A percentile compares a stretch with the other conserved stretches of the same genome.
These are phyloP conservation scores for Anthoscopus minutus DNA, from an alignment of 2,113 vertebrate species.

Conservation along the genomic window DNA sequence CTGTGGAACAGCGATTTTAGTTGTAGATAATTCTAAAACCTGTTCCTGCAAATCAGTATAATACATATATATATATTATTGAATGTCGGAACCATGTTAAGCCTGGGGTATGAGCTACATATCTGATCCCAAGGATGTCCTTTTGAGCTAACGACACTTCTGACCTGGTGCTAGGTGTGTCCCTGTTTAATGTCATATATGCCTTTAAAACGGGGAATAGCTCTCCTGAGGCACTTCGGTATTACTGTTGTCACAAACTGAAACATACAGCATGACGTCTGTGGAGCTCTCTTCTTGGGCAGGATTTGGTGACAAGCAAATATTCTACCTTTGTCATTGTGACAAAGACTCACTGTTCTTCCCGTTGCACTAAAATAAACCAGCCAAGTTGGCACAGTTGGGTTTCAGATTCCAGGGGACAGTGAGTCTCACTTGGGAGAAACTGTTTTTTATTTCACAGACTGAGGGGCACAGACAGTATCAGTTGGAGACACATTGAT, in stretches of 20 bases:
- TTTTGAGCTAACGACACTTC: background rate
- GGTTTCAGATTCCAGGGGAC: constrained; percentile 31
- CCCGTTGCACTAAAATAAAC: background rate
- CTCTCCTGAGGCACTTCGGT: background rate
- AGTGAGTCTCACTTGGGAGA: background rate
- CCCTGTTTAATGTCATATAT: background rate
- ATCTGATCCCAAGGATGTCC: background rate
- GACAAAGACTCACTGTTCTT: constrained; percentile 39
- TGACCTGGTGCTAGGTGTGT: background rate
- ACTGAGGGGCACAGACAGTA: background rate
- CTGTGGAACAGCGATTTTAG: background rate
- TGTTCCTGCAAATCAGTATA: background rate
- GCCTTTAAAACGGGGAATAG: background rate
- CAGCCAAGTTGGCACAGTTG: background rate
- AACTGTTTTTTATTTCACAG: background rate
- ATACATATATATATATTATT: background rate
- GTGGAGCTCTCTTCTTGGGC: background rate
- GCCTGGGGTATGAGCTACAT: accelerated
- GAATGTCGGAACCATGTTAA: background rate
- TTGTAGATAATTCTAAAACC: background rate
- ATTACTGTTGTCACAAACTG: background rate
- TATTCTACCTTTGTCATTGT: constrained; percentile 4
- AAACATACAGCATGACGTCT: accelerated
- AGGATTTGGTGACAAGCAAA: constrained; percentile 42
- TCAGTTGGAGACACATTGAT: background rate